A percentile compares a stretch with the other conserved stretches of the same genome.
These are phyloP conservation scores for Drosophila melanosoma DNA, from an alignment of 2,888 invertebrate genomes.

Conservation along the genomic window DNA sequence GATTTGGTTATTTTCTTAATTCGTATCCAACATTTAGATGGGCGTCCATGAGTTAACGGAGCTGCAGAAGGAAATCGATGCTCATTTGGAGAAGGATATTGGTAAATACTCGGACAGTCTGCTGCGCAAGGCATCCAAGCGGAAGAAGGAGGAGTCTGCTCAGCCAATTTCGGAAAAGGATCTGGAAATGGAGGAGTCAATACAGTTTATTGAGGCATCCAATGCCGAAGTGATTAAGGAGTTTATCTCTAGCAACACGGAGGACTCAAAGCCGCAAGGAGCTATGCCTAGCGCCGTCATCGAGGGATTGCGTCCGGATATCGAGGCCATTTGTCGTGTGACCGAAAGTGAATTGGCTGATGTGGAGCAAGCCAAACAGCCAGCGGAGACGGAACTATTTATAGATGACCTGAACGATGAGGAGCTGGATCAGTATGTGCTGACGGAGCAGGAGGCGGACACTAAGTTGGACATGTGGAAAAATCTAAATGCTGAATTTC, in stretches of 20 bases:
- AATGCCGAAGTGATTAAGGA: constrained; percentile 85
- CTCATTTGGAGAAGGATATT: constrained; percentile 90
- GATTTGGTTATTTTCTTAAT: neutral
- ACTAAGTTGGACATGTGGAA: constrained; percentile 95
- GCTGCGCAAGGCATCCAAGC: constrained; percentile 47
- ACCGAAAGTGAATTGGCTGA: constrained; percentile 85
- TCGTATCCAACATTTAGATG: constrained; percentile 62
- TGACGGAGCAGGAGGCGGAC: constrained; percentile 91
- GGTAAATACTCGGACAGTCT: constrained; percentile 84
- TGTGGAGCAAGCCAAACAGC: constrained; percentile 83
- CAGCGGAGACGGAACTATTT: constrained; percentile 85
- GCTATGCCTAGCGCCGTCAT: constrained; percentile 61
- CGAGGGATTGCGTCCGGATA: constrained; percentile 88
- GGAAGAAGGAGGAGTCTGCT: constrained; percentile 15
- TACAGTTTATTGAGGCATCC: constrained; percentile 85
- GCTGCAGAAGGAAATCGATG: constrained; percentile 94
- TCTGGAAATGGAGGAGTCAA: constrained; percentile 84
- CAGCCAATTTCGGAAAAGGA: constrained; percentile 63
- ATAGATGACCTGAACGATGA: constrained; percentile 93
- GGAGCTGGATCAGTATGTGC: constrained; percentile 94
- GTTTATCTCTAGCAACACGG: constrained; percentile 81
- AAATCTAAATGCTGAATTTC: constrained; percentile 93
- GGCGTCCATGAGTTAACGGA: constrained; percentile 89
- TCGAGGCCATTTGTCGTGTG: constrained; percentile 91
- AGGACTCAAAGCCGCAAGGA: constrained; percentile 33